These are phyloP conservation scores for Ostrea denselamellosa DNA, from an alignment of 1,140 invertebrate species.

Conservation along the genomic window DNA sequence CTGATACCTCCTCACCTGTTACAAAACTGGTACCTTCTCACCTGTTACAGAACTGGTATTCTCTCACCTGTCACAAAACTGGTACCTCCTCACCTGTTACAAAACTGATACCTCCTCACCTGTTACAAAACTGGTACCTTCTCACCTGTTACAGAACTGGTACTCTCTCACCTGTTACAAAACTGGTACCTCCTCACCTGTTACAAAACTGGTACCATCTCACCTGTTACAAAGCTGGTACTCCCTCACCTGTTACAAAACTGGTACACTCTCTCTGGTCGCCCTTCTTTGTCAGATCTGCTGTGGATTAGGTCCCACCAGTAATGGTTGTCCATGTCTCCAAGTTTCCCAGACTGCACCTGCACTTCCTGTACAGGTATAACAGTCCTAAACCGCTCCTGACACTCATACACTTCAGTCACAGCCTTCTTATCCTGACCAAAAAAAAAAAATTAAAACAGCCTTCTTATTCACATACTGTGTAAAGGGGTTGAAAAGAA, in stretches of 20 bases:
- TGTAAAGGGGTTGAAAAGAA: too few species aligned
- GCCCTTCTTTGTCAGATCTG: conserved; percentile 92
- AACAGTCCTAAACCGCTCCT: conserved; percentile 79
- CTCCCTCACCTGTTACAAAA: conserved; percentile 91
- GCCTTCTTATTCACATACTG: too few species aligned
- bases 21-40: conserved; percentile 97
- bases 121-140: too few species aligned
- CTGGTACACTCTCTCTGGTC: conserved; percentile 97
- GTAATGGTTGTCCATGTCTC: conserved; percentile 96
- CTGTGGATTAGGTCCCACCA: conserved; percentile 98
- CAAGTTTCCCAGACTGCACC: conserved; percentile 88
- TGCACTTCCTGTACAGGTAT: conserved; percentile 98
- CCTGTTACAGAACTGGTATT: conserved; percentile 83
- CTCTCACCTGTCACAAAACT: too few species aligned
- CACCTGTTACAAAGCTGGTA: conserved; percentile 42
- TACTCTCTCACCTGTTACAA: too few species aligned
- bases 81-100: too few species aligned
- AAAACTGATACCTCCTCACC: too few species aligned
- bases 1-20: conserved; percentile 77
- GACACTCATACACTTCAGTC: conserved; percentile 56
- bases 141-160: too few species aligned
- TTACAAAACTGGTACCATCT: conserved; percentile 98
- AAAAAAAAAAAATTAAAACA: too few species aligned
- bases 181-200: conserved; percentile 78
- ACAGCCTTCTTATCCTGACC: not conserved